Percentiles rank a stretch among this genome's conserved stretches.
These are phyloP conservation scores for Bolinopsis microptera DNA, from an alignment of 37 sponge, comb jelly and placozoan genomes.

Conservation along the genomic window DNA sequence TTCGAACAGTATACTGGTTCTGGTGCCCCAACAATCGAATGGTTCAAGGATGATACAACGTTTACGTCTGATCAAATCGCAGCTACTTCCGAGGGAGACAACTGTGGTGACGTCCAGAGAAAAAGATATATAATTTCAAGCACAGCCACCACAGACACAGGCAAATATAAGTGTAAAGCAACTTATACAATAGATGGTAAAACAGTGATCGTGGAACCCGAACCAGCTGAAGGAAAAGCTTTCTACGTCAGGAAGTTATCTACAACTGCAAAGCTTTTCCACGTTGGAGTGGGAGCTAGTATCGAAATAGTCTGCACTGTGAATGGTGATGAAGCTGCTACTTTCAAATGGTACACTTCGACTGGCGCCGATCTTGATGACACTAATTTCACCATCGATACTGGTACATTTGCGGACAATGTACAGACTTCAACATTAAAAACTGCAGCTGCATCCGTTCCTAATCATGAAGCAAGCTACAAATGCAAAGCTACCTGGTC, in stretches of 20 bases:
- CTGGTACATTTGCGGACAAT: not conserved
- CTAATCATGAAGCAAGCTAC: not conserved
- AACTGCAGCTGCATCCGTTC: not conserved
- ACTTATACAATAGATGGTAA: not conserved
- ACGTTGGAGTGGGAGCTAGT: not conserved
- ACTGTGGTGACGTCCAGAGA: not conserved
- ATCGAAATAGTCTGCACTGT: not conserved
- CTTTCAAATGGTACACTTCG: not conserved
- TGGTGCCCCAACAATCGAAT: not conserved
- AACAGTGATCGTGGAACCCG: not conserved
- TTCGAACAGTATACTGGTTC: not conserved
- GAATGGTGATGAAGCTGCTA: not conserved
- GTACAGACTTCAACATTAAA: not conserved
- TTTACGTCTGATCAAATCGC: not conserved
- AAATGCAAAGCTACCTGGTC: not conserved
- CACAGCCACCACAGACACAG: not conserved
- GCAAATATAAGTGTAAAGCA: not conserved
- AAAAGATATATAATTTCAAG: not conserved
- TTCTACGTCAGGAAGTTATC: not conserved
- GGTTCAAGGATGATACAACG: not conserved
- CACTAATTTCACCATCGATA: not conserved
- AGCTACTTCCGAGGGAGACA: not conserved
- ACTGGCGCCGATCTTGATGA: not conserved
- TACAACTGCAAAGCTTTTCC: not conserved
- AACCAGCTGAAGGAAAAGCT: not conserved